Conservation (phyloP, 2,113 vertebrate genomes). For the Phaethornis superciliosus region DNA sequence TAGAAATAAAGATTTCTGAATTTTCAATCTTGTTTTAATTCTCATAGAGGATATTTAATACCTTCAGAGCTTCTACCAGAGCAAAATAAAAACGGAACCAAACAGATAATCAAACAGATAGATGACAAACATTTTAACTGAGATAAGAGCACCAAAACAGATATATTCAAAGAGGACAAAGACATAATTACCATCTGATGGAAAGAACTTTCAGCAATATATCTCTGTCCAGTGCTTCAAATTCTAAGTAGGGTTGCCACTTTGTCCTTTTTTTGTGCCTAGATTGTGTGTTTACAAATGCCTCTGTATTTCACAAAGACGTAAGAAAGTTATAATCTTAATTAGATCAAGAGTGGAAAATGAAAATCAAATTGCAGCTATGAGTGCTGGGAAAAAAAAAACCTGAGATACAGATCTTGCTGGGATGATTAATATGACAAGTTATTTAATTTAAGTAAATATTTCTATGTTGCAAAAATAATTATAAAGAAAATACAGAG, state of each 20-base stretch:
- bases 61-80: background rate
- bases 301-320: background rate
- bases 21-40: background rate
- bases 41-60: background rate
- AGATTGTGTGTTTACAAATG: background rate
- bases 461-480: constrained; percentile 7
- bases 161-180: background rate
- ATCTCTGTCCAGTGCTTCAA: background rate
- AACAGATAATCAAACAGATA: background rate
- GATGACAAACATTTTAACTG: background rate
- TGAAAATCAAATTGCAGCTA: background rate
- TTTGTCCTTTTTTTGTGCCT: background rate
- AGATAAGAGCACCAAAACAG: background rate
- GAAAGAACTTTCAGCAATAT: background rate
- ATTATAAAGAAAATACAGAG: constrained; percentile 5
- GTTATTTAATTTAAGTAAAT: constrained; percentile 40
- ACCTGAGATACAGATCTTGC: constrained; percentile 17
- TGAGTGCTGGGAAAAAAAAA: background rate
- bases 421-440: constrained; percentile 44
- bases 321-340: constrained; percentile 12
- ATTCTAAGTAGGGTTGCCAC: background rate
- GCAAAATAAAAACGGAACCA: background rate
- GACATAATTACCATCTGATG: background rate
- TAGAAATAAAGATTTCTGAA: background rate
- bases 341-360: constrained; percentile 24